Conservation (phyloP, 1,140 invertebrate species). For the Tyrophagus putrescentiae region DNA sequence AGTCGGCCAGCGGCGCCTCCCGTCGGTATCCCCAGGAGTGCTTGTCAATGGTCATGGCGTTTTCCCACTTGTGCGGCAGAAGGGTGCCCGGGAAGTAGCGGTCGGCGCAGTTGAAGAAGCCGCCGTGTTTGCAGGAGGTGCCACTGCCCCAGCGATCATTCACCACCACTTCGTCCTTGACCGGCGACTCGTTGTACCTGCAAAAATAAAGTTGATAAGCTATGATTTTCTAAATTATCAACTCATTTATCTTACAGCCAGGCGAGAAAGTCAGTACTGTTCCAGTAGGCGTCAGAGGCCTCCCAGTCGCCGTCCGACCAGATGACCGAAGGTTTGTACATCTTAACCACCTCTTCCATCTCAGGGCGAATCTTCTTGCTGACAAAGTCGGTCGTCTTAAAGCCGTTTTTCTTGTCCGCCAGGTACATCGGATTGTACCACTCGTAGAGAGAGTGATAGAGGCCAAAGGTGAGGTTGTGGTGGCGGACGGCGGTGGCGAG, state of each 20-base stretch:
- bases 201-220: not conserved
- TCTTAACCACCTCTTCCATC: slow-evolving; percentile 43
- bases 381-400: slow-evolving; percentile 28
- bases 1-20: slow-evolving; percentile 52
- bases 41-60: slow-evolving; percentile 69
- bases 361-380: slow-evolving; percentile 31
- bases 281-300: slow-evolving; percentile 58
- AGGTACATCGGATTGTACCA: slow-evolving; percentile 35
- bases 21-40: slow-evolving; percentile 76
- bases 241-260: slow-evolving; percentile 79
- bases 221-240: not conserved
- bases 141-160: slow-evolving; percentile 43
- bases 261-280: slow-evolving; percentile 46
- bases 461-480: slow-evolving; percentile 34
- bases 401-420: slow-evolving; percentile 28
- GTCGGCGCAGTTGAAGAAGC: slow-evolving; percentile 40
- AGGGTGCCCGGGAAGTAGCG: slow-evolving; percentile 37
- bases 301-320: slow-evolving; percentile 72
- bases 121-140: slow-evolving; percentile 40
- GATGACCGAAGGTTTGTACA: slow-evolving; percentile 70
- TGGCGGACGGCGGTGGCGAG: slow-evolving; percentile 34
- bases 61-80: slow-evolving; percentile 65
- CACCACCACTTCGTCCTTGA: slow-evolving; percentile 41
- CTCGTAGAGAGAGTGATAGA: slow-evolving; percentile 36
- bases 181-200: slow-evolving; percentile 35